phyloP scores from a whole-genome alignment of 2,888 invertebrate genomes.

The Apamea anceps region DNA sequence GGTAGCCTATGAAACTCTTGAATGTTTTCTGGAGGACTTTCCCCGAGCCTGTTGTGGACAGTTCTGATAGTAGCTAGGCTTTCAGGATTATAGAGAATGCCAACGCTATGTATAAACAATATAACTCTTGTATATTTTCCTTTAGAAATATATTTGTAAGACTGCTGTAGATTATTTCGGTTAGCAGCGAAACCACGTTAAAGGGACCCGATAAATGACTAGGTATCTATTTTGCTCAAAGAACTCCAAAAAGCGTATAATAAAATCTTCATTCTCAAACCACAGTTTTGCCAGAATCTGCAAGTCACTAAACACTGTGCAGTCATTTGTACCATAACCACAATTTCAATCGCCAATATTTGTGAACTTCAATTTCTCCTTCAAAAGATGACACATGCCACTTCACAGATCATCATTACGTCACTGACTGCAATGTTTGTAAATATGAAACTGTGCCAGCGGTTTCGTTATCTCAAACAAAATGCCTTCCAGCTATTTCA shows the following conservation, averaged over 20 bases:
- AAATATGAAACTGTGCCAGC: conserved; percentile 60
- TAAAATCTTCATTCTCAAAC: not conserved
- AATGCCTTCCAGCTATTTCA: conserved; percentile 60
- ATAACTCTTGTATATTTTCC: not conserved
- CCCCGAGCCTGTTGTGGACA: not conserved
- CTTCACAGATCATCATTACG: conserved; percentile 42
- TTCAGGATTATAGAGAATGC: not conserved
- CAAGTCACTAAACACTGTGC: not conserved
- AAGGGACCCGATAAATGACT: not conserved
- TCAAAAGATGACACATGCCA: conserved; percentile 18
- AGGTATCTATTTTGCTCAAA: not conserved
- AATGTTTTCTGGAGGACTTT: not conserved
- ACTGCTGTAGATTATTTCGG: not conserved
- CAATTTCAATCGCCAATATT: conserved; percentile 1
- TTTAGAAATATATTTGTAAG: not conserved
- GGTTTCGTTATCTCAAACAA: conserved; percentile 55
- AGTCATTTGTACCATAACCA: not conserved
- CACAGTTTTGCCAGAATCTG: not conserved
- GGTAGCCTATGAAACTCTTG: not conserved
- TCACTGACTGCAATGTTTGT: conserved; percentile 58
- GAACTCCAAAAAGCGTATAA: not conserved
- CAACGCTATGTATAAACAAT: not conserved
- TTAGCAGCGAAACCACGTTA: not conserved
- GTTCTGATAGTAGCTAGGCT: not conserved
- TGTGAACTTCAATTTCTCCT: conserved; percentile 18